A percentile compares a stretch with the other conserved stretches of the same genome.
Evolutionary conservation across 2,888 invertebrate species (phyloP).

Genomic region (Nowickia ferox): DNA sequence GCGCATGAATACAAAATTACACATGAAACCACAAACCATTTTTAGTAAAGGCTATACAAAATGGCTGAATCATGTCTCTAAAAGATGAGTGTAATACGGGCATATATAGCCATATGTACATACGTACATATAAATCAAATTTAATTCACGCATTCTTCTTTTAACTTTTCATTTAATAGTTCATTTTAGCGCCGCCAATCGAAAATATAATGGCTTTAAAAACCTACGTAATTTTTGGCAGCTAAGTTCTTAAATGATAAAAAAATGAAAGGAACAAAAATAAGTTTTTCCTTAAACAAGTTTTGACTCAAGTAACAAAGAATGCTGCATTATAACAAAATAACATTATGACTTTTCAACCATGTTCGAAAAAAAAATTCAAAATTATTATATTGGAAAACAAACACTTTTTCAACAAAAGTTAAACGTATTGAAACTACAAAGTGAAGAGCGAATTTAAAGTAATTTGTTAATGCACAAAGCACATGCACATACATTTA

Average conservation of each 20-base stretch:
- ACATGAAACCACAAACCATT: no score
- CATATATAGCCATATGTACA: no score
- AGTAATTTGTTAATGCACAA: conserved; percentile 8
- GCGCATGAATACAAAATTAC: no score
- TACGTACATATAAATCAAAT: no score
- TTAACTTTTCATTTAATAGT: no score
- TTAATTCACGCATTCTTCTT: no score
- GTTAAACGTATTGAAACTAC: background rate
- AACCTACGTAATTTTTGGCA: conserved; percentile 20
- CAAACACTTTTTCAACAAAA: conserved; percentile 34
- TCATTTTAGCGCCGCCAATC: conserved; percentile 6
- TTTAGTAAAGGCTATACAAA: no score
- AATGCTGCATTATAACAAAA: background rate
- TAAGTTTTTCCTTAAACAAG: background rate
- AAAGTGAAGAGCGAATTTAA: background rate
- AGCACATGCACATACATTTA: no score
- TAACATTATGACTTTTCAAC: conserved; percentile 71
- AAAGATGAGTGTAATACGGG: no score
- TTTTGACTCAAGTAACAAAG: background rate
- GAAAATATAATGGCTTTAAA: conserved; percentile 4
- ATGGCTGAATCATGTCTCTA: no score
- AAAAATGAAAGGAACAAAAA: background rate
- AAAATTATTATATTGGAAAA: no score
- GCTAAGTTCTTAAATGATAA: conserved; percentile 8
- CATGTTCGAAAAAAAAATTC: no score